Evolutionary conservation across 1,140 invertebrate genomes (phyloP), one percentile per base, ranked within the genome.

Genomic region (Heterodera schachtii): DNA sequence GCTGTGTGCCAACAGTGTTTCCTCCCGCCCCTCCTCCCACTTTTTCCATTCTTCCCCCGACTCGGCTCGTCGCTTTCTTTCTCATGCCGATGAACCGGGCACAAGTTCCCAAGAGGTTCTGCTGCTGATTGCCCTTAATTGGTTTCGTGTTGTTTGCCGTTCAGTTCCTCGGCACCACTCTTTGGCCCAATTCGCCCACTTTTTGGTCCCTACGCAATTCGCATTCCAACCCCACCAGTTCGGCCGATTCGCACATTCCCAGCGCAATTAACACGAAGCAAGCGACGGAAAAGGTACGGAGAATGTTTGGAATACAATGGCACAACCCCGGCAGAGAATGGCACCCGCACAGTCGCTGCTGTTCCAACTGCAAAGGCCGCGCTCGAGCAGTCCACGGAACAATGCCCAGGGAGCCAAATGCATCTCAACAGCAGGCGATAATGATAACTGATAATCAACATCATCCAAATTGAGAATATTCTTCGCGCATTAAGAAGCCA

Each of bases 321-420:
- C 31, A 31, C 13, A 41, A 44, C 70, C 41, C 57, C 57, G 19
- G 13, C 47, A 70, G 77, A 43, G 21, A 19, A 11, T 71, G 41
- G 1, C 69, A 4, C 19, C 69, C 69, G 6, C 19, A 6, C 41
- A 31, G 69, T 7, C 31, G 41, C 69, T 11, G 41, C 69, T 71
- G 1, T 71, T 6, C 9, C 69, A 71, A 3, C 57, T 19, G 16
- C 57, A 64, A 64, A 64, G 81, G 31, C 80, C 81, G 19, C 67
- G 81, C n/a, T 82, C 81, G 47, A 73, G 44, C 46, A 82, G 81
- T 82, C 81, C 81, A 19, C 81, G 81, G 5, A 82, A 82, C 41
- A 85, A 84, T 11, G 77, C 66, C 31, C n/a, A 46, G 47, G 77
- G 64, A 49, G 44, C 70, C 43, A 52, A 44, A 46, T 78, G 41